A percentile compares a stretch with the other conserved stretches of the same genome.
Evolutionary conservation across 1,140 invertebrate species (phyloP).

Genomic region (Dolichoris vasculosae): DNA sequence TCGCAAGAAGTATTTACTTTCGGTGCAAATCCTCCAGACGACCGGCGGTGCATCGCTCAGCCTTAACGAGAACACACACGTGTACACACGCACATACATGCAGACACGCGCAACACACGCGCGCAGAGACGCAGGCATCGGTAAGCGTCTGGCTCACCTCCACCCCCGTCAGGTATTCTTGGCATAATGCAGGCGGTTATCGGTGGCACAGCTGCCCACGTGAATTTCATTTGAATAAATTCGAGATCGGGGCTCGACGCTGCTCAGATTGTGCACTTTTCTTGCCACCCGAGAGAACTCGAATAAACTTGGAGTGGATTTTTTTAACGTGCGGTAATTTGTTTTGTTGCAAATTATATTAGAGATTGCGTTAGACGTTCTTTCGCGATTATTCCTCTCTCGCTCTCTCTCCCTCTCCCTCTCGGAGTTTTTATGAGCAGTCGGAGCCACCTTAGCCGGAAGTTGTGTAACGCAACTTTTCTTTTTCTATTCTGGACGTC

Average conservation of each 20-base stretch:
- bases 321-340: not conserved
- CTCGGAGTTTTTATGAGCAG: not conserved
- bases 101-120: no score
- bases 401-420: not conserved
- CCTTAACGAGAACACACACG: no score
- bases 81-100: no score
- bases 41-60: not conserved
- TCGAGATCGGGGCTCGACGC: slow-evolving; percentile 12
- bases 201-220: slow-evolving; percentile 33
- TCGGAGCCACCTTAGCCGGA: slow-evolving; percentile 40
- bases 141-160: no score
- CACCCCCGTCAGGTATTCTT: not conserved
- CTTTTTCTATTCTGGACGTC: not conserved
- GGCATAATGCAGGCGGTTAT: slow-evolving; percentile 12
- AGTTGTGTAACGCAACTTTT: slow-evolving; percentile 9
- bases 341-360: no score
- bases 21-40: no score
- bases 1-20: no score
- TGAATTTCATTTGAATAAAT: slow-evolving; percentile 52
- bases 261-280: not conserved
- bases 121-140: no score
- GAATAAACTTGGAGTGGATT: not conserved
- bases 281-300: not conserved
- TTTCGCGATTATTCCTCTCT: not conserved
- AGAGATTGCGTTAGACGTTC: no score